Conservation (phyloP, 2,888 invertebrate species). For the Eumerus sabulonum region DNA sequence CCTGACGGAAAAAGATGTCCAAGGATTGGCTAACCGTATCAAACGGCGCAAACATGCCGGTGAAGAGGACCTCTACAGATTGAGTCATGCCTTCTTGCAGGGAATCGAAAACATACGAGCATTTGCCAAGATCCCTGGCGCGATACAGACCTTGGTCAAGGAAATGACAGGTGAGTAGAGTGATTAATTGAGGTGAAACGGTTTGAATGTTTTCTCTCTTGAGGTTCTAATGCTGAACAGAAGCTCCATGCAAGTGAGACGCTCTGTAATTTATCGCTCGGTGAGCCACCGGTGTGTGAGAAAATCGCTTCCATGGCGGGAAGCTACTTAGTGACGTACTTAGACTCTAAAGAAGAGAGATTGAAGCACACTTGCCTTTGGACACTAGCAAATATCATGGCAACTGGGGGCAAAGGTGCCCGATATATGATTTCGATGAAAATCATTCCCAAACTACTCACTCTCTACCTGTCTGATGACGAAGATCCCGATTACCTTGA, state of each 20-base stretch:
- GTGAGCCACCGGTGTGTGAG: slow-evolving; percentile 74
- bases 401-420: slow-evolving; percentile 73
- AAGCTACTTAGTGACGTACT: slow-evolving; percentile 75
- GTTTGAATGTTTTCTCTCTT: background rate
- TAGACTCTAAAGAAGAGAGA: slow-evolving; percentile 72
- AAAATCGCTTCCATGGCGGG: slow-evolving; percentile 75
- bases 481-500: slow-evolving; percentile 70
- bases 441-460: slow-evolving; percentile 74
- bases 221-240: slow-evolving; percentile 73
- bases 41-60: slow-evolving; percentile 76
- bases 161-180: slow-evolving; percentile 74
- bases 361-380: slow-evolving; percentile 75
- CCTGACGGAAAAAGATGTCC: slow-evolving; percentile 74
- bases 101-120: slow-evolving; percentile 74
- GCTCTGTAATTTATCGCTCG: slow-evolving; percentile 77
- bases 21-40: slow-evolving; percentile 74
- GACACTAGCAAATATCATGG: slow-evolving; percentile 75
- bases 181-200: background rate
- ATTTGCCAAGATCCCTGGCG: slow-evolving; percentile 75
- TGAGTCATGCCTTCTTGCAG: slow-evolving; percentile 76
- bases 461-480: slow-evolving; percentile 70
- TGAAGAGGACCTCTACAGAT: slow-evolving; percentile 74
- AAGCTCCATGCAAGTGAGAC: slow-evolving; percentile 75
- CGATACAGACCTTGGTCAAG: slow-evolving; percentile 75
- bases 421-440: slow-evolving; percentile 74